phyloP scores from a whole-genome alignment of 2,797 vertebrate genomes.

The Peromyscus aztecus region DNA sequence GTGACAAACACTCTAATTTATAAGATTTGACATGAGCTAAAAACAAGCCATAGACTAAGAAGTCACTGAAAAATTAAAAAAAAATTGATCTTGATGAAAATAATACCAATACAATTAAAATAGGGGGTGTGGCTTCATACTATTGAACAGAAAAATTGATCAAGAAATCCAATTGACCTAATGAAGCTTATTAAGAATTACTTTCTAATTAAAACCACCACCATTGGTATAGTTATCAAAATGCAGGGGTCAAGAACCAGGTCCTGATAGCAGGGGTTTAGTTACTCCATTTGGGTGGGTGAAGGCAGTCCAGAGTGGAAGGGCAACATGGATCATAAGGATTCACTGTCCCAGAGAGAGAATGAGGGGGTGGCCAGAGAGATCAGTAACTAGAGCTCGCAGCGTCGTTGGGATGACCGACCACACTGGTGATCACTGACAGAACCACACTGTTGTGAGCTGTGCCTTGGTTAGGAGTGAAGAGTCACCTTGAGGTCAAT shows the following conservation, averaged over 20 bases:
- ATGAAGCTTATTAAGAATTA: constrained; percentile 29
- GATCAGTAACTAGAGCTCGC: not conserved
- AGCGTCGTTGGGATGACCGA: not conserved
- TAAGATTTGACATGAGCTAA: constrained; percentile 7
- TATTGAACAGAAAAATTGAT: constrained; percentile 54
- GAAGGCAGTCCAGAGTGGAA: not conserved
- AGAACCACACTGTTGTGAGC: not conserved
- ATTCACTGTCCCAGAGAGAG: not conserved
- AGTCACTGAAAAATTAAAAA: constrained; percentile 46
- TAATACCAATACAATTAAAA: constrained; percentile 42
- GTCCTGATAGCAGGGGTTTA: not conserved
- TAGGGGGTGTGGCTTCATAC: not conserved
- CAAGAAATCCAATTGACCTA: constrained; percentile 30
- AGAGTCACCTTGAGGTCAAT: not conserved
- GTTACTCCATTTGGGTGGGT: not conserved
- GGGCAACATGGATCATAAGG: not conserved
- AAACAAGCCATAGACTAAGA: constrained; percentile 16
- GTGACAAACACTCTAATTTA: constrained; percentile 43
- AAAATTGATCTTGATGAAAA: constrained; percentile 2
- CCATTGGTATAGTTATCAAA: constrained; percentile 1
- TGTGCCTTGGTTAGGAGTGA: not conserved
- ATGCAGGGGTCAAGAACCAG: not conserved
- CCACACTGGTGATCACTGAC: not conserved
- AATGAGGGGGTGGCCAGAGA: not conserved
- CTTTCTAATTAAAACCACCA: constrained; percentile 50